These are phyloP conservation scores for Scaptodrosophila latifasciaeformis DNA, from an alignment of 2,888 invertebrate genomes.

Conservation along the genomic window DNA sequence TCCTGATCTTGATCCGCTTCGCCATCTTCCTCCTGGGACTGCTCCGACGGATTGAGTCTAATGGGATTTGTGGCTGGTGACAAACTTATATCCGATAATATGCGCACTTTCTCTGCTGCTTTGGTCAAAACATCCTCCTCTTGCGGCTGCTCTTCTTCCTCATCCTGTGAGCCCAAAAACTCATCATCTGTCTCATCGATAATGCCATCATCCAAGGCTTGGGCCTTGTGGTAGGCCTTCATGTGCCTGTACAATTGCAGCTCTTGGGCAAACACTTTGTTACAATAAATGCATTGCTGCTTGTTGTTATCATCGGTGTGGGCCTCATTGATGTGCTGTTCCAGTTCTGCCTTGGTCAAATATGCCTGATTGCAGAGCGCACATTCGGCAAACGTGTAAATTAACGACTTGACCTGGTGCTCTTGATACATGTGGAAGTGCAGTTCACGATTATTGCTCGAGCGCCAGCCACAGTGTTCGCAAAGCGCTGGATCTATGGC, in stretches of 20 bases:
- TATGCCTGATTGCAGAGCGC: slow-evolving; percentile 84
- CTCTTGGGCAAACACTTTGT: slow-evolving; percentile 82
- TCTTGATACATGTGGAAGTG: slow-evolving; percentile 87
- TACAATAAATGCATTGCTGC: slow-evolving; percentile 84
- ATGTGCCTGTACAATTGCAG: slow-evolving; percentile 84
- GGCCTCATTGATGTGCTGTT: slow-evolving; percentile 80
- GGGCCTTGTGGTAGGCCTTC: slow-evolving; percentile 80
- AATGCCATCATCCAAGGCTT: slow-evolving; percentile 81
- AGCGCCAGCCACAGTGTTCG: slow-evolving; percentile 89
- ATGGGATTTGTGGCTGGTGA: slow-evolving; percentile 58
- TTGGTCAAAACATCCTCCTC: slow-evolving; percentile 35
- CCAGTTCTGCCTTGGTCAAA: slow-evolving; percentile 82
- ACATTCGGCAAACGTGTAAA: slow-evolving; percentile 86
- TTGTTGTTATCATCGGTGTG: slow-evolving; percentile 75
- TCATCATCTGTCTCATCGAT: slow-evolving; percentile 78
- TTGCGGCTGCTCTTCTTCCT: slow-evolving; percentile 55
- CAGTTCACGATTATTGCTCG: slow-evolving; percentile 83
- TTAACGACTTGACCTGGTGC: slow-evolving; percentile 84
- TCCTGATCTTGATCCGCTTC: slow-evolving; percentile 42
- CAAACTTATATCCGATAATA: slow-evolving; percentile 74
- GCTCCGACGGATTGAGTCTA: slow-evolving; percentile 74
- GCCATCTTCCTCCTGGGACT: slow-evolving; percentile 70
- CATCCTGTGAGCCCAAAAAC: slow-evolving; percentile 63
- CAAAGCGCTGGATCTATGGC: slow-evolving; percentile 86
- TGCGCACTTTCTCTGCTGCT: slow-evolving; percentile 76